phyloP scores from a whole-genome alignment of 1,140 invertebrate species.

The Magallana ariakensis region DNA sequence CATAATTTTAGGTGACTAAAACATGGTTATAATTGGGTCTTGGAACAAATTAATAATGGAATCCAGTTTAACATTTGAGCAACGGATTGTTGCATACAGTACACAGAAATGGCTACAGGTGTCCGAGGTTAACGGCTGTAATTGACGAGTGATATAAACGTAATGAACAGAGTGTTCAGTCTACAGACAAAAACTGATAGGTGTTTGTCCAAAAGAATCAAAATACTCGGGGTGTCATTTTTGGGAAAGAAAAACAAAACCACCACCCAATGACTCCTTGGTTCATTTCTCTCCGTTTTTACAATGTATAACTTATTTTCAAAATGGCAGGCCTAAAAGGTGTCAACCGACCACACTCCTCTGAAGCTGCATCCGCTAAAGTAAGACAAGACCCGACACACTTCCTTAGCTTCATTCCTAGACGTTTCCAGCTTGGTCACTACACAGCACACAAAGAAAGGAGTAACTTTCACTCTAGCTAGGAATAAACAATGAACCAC shows the following conservation, averaged over 20 bases:
- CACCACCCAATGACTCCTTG: not conserved
- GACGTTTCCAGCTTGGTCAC: not conserved
- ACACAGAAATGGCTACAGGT: no score
- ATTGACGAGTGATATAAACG: not conserved
- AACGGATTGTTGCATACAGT: not conserved
- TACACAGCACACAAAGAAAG: not conserved
- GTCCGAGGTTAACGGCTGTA: not conserved
- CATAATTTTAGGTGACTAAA: not conserved
- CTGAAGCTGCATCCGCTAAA: not conserved
- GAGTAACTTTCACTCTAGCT: not conserved
- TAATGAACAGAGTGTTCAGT: not conserved
- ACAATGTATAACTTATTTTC: not conserved
- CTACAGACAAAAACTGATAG: not conserved
- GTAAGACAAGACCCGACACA: not conserved
- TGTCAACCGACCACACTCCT: no score
- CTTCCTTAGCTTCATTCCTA: not conserved
- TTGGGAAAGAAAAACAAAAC: not conserved
- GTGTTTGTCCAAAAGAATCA: slow-evolving; percentile 1
- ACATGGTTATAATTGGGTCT: not conserved
- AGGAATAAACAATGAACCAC: no score
- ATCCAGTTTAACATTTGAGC: not conserved
- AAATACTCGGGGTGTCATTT: not conserved
- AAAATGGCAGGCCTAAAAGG: no score
- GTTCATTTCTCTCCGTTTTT: not conserved
- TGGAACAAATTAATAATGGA: not conserved